Evolutionary conservation across 2,797 vertebrate genomes (phyloP).

Genomic region (Hafferia zeledoni): DNA sequence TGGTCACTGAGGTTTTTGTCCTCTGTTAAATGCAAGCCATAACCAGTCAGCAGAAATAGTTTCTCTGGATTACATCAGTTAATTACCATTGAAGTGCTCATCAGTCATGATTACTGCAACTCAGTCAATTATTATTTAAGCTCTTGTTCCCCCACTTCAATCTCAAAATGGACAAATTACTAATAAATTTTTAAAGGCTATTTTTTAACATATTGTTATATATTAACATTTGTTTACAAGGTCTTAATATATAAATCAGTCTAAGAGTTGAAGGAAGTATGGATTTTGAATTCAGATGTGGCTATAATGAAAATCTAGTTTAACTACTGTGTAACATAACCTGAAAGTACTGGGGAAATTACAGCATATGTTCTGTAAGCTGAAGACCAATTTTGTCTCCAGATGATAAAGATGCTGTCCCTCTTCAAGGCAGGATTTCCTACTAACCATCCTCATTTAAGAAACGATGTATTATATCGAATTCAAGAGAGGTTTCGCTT

Average conservation of each 20-base stretch:
- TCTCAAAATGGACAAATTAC: not conserved
- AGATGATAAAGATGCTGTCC: not conserved
- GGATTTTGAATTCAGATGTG: not conserved
- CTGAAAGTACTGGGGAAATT: not conserved
- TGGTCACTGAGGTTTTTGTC: not conserved
- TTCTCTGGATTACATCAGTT: not conserved
- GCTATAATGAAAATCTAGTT: not conserved
- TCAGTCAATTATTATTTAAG: not conserved
- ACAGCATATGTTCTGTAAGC: not conserved
- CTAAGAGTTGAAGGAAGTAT: not conserved
- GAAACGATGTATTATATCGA: not conserved
- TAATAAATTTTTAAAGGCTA: not conserved
- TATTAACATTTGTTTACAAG: not conserved
- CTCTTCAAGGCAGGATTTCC: not conserved
- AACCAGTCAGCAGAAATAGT: not conserved
- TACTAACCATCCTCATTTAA: not conserved
- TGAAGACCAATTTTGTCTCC: not conserved
- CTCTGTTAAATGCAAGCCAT: not conserved
- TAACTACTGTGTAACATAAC: not conserved
- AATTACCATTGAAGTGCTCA: not conserved
- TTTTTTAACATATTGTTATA: not conserved
- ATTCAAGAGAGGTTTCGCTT: not conserved
- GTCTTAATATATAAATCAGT: not conserved
- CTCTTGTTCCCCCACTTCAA: rapidly evolving
- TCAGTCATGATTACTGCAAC: not conserved